A percentile compares a stretch with the other conserved stretches of the same genome.
These are phyloP conservation scores for Hyposmocoma kahamanoa DNA, from an alignment of 1,140 invertebrate species.

Conservation along the genomic window DNA sequence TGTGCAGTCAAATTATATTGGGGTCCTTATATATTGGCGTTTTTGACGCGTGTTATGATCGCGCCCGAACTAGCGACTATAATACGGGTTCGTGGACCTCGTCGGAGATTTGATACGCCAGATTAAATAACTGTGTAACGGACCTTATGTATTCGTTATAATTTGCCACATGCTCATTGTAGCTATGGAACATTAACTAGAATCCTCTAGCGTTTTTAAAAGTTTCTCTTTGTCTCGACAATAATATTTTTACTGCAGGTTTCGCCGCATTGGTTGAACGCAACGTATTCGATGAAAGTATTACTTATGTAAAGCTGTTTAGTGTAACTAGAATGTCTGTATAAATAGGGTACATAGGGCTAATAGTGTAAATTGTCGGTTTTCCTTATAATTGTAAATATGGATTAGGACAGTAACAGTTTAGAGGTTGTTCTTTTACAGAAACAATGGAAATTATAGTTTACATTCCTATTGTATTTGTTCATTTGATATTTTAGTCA, in stretches of 20 bases:
- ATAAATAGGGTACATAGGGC: slow-evolving; percentile 16
- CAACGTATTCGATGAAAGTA: slow-evolving; percentile 48
- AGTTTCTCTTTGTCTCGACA: slow-evolving; percentile 42
- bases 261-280: slow-evolving; percentile 7
- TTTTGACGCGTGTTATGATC: too few relatives aligned
- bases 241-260: slow-evolving; percentile 27
- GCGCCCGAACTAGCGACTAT: too few relatives aligned
- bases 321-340: slow-evolving; percentile 5
- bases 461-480: slow-evolving; percentile 21
- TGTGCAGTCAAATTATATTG: too few relatives aligned
- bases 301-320: slow-evolving; percentile 36
- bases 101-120: too few relatives aligned
- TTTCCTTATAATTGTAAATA: slow-evolving; percentile 19
- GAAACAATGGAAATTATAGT: background rate
- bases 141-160: too few relatives aligned
- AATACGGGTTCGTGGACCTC: too few relatives aligned
- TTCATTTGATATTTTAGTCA: too few relatives aligned
- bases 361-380: slow-evolving; percentile 18
- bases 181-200: background rate
- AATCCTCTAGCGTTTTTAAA: too few relatives aligned
- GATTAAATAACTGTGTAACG: too few relatives aligned
- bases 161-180: slow-evolving; percentile 15
- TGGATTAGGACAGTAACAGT: slow-evolving; percentile 5
- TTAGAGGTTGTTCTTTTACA: slow-evolving; percentile 8
- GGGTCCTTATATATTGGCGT: too few relatives aligned